Conservation (phyloP, 1,140 invertebrate species). For the Zaprionus inermis region DNA sequence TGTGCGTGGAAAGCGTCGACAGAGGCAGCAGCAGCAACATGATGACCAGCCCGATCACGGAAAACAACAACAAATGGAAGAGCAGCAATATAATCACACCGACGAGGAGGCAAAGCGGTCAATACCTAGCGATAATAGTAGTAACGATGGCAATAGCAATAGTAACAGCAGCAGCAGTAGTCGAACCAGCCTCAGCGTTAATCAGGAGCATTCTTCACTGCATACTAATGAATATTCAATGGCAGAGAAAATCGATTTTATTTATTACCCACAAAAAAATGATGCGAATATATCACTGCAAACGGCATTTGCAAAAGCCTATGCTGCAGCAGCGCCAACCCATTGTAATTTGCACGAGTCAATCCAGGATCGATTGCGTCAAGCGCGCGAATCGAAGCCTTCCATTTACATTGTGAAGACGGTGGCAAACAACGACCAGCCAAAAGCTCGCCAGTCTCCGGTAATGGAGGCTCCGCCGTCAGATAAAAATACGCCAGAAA, state of each 20-base stretch:
- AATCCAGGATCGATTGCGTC: constrained; percentile 66
- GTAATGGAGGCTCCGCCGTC: background rate
- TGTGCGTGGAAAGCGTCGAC: constrained; percentile 44
- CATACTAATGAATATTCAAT: background rate
- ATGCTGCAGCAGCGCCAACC: constrained; percentile 59
- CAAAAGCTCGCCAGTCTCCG: background rate
- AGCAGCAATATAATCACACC: constrained; percentile 10
- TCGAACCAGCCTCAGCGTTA: background rate
- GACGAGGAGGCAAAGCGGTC: constrained; percentile 16
- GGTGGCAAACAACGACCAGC: constrained; percentile 36
- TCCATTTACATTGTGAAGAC: constrained; percentile 76
- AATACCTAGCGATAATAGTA: background rate
- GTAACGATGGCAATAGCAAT: constrained; percentile 1
- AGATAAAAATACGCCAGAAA: background rate
- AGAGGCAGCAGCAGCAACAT: constrained; percentile 4
- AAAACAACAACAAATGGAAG: constrained; percentile 21
- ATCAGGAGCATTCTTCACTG: background rate
- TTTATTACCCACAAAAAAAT: background rate
- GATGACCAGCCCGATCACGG: background rate
- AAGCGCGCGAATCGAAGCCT: constrained; percentile 71
- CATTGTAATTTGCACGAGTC: constrained; percentile 48
- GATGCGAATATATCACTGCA: constrained; percentile 23
- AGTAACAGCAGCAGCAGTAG: background rate
- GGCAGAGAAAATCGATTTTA: background rate
- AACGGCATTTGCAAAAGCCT: constrained; percentile 58